Conservation (phyloP, 2,888 invertebrate genomes). For the Conops quadrifasciatus region DNA sequence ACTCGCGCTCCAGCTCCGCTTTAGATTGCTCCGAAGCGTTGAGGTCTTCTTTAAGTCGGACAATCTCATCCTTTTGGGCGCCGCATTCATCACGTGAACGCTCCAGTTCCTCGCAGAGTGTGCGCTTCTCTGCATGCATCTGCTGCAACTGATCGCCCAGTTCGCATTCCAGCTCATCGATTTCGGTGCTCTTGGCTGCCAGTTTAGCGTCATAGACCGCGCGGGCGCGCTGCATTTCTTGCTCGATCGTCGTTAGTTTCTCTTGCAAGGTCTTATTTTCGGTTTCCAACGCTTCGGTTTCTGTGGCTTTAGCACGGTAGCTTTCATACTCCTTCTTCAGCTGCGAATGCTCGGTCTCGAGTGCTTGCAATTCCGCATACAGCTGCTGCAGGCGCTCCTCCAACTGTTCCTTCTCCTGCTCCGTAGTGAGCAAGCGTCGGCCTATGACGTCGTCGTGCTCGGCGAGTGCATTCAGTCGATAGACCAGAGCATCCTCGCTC, state of each 20-base stretch:
- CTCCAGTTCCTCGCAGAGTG: constrained; percentile 70
- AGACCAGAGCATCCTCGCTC: constrained; percentile 72
- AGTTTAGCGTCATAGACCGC: constrained; percentile 64
- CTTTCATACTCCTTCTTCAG: constrained; percentile 66
- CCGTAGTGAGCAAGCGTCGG: constrained; percentile 69
- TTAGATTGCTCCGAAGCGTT: constrained; percentile 57
- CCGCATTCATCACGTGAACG: constrained; percentile 70
- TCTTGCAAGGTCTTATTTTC: constrained; percentile 51
- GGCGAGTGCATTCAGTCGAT: constrained; percentile 71
- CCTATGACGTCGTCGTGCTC: constrained; percentile 73
- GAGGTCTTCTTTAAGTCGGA: constrained; percentile 55
- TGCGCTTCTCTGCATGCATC: constrained; percentile 55
- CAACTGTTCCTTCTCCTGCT: constrained; percentile 68
- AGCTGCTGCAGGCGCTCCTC: constrained; percentile 65
- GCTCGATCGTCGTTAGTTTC: constrained; percentile 66
- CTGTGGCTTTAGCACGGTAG: constrained; percentile 48
- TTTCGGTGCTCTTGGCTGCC: constrained; percentile 63
- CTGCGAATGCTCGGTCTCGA: constrained; percentile 63
- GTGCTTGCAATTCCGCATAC: constrained; percentile 65
- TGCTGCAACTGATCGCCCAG: constrained; percentile 65
- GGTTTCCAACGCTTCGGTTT: constrained; percentile 62
- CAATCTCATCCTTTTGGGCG: constrained; percentile 68
- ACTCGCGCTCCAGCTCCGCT: constrained; percentile 57
- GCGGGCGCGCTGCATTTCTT: constrained; percentile 66
- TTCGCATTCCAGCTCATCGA: constrained; percentile 68